Conservation (phyloP, 2,113 vertebrate species). For the Burhinus bistriatus region DNA sequence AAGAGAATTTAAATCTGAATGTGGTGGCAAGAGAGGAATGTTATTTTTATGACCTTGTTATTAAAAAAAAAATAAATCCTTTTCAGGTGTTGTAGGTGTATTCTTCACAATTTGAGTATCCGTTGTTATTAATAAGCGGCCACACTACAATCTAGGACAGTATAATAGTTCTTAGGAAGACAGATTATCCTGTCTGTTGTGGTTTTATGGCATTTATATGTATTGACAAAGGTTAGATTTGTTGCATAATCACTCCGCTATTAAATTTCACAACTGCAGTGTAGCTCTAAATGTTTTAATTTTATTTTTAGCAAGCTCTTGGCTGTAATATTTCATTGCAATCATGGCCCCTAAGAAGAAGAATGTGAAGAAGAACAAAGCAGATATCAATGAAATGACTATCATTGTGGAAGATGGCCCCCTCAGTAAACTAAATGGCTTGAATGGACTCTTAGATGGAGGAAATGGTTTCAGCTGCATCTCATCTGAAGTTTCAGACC, state of each 20-base stretch:
- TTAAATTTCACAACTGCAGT: slow-evolving; percentile 9
- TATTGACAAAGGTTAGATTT: background rate
- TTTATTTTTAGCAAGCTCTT: slow-evolving; percentile 74
- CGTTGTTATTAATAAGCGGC: background rate
- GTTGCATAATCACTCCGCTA: background rate
- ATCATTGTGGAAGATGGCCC: slow-evolving; percentile 92
- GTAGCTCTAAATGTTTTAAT: background rate
- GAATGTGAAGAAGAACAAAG: slow-evolving; percentile 90
- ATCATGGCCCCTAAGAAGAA: slow-evolving; percentile 99
- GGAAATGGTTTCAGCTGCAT: slow-evolving; percentile 95
- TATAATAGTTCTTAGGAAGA: background rate
- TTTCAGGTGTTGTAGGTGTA: background rate
- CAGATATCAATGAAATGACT: slow-evolving; percentile 89
- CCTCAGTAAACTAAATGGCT: slow-evolving; percentile 88
- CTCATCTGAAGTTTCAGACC: slow-evolving; percentile 90
- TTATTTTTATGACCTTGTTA: background rate
- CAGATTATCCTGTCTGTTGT: background rate
- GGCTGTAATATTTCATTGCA: slow-evolving; percentile 82
- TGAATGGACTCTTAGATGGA: slow-evolving; percentile 91
- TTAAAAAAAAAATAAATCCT: background rate
- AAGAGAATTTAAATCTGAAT: background rate
- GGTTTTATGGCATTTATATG: background rate
- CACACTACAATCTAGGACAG: background rate
- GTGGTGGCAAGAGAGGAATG: background rate
- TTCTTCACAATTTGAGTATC: background rate